These are phyloP conservation scores for Falco rusticolus DNA, from an alignment of 2,797 vertebrate species.

Conservation along the genomic window DNA sequence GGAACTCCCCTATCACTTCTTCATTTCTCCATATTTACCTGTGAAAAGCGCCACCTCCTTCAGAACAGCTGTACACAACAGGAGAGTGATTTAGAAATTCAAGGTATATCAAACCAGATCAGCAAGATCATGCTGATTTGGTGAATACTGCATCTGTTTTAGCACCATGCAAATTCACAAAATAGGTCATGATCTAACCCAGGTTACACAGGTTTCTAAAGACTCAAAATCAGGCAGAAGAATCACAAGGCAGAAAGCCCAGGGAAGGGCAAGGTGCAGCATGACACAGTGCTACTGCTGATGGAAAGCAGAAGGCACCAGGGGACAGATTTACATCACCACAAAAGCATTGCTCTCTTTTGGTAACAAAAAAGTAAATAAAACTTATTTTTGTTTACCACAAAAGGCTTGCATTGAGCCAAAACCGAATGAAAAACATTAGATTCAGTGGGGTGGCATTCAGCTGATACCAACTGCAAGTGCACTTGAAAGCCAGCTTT, in stretches of 20 bases:
- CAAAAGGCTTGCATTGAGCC: background rate
- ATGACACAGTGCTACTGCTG: accelerated
- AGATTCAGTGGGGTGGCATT: background rate
- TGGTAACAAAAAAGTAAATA: background rate
- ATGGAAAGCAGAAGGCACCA: background rate
- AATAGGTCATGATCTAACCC: background rate
- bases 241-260: background rate
- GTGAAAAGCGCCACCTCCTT: background rate
- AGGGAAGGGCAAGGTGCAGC: accelerated
- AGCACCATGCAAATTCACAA: background rate
- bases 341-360: background rate
- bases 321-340: background rate
- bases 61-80: background rate
- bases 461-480: accelerated
- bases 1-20: background rate
- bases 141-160: constrained; percentile 4
- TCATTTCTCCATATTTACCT: background rate
- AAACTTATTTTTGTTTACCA: background rate
- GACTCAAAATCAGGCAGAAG: background rate
- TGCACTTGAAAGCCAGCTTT: background rate
- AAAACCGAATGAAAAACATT: background rate
- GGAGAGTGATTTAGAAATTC: background rate
- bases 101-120: background rate
- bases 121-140: background rate
- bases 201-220: background rate